phyloP scores from a whole-genome alignment of 2,797 vertebrate species.

The Gila robusta region DNA sequence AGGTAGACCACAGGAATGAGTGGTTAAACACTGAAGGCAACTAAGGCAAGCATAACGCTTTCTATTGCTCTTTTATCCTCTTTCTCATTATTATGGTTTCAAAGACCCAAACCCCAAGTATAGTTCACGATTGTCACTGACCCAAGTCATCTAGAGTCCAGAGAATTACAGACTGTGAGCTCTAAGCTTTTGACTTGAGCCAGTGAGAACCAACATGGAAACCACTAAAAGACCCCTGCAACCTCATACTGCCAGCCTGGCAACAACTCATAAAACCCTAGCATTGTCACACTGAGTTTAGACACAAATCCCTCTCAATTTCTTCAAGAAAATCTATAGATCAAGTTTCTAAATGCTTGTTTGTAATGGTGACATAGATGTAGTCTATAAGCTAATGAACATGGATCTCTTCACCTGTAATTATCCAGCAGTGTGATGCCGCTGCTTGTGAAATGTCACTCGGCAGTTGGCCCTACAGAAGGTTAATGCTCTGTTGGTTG shows the following conservation, averaged over 20 bases:
- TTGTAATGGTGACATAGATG: constrained; percentile 1
- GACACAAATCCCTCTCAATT: neutral
- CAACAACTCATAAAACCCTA: neutral
- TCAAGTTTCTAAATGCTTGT: neutral
- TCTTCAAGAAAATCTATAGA: neutral
- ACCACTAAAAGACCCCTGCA: neutral
- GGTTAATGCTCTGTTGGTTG: constrained; percentile 44
- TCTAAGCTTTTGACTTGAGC: neutral
- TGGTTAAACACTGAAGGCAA: neutral
- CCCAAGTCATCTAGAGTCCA: neutral
- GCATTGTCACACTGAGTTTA: neutral
- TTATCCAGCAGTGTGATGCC: constrained; percentile 22
- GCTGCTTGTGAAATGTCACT: constrained; percentile 49
- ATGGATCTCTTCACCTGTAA: neutral
- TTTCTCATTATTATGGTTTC: neutral
- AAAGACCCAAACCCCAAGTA: neutral
- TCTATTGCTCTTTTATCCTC: too few relatives aligned
- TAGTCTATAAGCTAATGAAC: neutral
- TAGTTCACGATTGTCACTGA: neutral
- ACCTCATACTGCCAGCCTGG: neutral
- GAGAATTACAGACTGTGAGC: neutral
- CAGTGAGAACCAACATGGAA: neutral
- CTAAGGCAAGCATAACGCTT: neutral
- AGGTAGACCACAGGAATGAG: neutral
- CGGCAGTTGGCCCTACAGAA: constrained; percentile 41